Evolutionary conservation across 2,113 vertebrate species (phyloP).

Genomic region (Chitala chitala): DNA sequence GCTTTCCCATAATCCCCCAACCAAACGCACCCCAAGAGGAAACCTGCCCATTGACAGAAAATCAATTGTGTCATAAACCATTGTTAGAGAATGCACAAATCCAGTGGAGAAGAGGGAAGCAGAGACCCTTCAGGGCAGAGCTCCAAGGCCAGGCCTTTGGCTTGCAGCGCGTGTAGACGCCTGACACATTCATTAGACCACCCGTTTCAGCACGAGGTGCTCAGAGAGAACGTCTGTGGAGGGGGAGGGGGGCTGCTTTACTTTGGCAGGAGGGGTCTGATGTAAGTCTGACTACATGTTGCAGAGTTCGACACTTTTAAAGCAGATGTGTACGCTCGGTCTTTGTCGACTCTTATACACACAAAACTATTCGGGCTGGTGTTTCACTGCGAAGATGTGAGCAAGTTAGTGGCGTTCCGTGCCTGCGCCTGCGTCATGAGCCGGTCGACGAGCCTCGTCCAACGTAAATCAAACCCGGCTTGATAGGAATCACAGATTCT

Average conservation of each 20-base stretch:
- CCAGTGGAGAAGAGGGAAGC: slow-evolving; percentile 6
- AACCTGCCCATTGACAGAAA: slow-evolving; percentile 40
- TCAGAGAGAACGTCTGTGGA: neutral
- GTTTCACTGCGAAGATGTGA: too few relatives aligned
- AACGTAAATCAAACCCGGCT: neutral
- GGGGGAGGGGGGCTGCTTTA: neutral
- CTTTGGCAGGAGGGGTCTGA: neutral
- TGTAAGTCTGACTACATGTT: slow-evolving; percentile 2
- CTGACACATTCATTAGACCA: neutral
- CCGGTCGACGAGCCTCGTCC: neutral
- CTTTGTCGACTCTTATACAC: too few relatives aligned
- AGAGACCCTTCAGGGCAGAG: slow-evolving; percentile 24
- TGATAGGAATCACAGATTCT: neutral
- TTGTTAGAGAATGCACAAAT: slow-evolving; percentile 10
- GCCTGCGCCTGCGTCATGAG: neutral
- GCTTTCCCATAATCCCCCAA: neutral
- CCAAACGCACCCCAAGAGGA: slow-evolving; percentile 23
- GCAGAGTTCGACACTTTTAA: neutral
- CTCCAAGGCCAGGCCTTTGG: neutral
- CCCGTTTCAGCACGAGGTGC: neutral
- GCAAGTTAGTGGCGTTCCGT: neutral
- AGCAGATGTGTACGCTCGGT: neutral
- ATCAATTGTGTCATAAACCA: slow-evolving; percentile 50
- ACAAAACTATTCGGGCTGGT: too few relatives aligned
- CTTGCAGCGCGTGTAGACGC: neutral